Evolutionary conservation across 2,888 invertebrate genomes (phyloP).

Genomic region (Asteroscopus sphinx): DNA sequence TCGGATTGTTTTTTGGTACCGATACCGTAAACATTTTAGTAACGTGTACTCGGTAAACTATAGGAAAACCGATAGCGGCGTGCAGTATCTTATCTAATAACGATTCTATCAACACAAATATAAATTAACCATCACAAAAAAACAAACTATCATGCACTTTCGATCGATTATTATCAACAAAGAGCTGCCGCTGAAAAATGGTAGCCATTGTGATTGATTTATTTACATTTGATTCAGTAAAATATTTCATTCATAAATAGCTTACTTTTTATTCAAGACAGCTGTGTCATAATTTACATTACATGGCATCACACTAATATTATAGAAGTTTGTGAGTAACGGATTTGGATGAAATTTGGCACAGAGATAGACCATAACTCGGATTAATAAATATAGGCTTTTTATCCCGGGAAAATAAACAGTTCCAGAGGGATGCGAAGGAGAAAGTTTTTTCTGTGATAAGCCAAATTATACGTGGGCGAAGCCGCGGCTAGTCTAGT

Average conservation of each 20-base stretch:
- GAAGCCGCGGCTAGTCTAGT: too few relatives aligned
- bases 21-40: constrained; percentile 7
- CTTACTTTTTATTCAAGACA: background rate
- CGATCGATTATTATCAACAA: constrained; percentile 11
- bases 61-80: constrained; percentile 28
- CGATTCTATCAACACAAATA: constrained; percentile 19
- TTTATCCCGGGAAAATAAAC: too few relatives aligned
- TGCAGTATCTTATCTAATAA: constrained; percentile 25
- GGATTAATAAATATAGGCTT: too few relatives aligned
- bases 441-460: too few relatives aligned
- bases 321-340: too few relatives aligned
- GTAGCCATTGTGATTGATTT: constrained; percentile 1
- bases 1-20: background rate
- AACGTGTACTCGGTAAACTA: constrained; percentile 12
- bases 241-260: constrained; percentile 10
- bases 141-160: constrained; percentile 17
- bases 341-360: too few relatives aligned
- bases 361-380: too few relatives aligned
- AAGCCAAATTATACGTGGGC: too few relatives aligned
- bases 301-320: too few relatives aligned
- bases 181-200: constrained; percentile 5
- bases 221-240: constrained; percentile 4
- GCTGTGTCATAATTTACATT: background rate
- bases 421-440: too few relatives aligned
- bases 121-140: constrained; percentile 9